Evolutionary conservation across 1,140 invertebrate genomes (phyloP).

Genomic region (Pseudomyrmex gracilis): DNA sequence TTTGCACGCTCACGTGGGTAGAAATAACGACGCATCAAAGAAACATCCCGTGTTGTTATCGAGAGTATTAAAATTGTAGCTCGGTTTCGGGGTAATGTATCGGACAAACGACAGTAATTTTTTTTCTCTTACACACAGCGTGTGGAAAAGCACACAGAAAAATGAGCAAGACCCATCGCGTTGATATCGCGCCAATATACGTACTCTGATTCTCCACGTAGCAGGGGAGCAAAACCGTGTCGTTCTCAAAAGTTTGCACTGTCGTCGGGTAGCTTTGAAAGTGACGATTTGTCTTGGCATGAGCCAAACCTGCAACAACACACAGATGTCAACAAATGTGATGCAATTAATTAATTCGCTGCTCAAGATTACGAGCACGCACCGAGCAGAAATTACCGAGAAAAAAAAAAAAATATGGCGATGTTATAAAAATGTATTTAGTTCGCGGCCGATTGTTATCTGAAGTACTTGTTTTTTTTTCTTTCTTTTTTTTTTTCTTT

Average conservation of each 20-base stretch:
- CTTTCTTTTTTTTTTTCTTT: neutral
- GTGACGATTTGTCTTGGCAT: conserved; percentile 23
- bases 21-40: conserved; percentile 34
- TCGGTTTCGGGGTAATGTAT: neutral
- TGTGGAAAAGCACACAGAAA: neutral
- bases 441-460: neutral
- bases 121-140: too few relatives aligned
- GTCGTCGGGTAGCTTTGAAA: conserved; percentile 86
- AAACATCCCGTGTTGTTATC: conserved; percentile 34
- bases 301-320: conserved; percentile 52
- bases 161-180: neutral
- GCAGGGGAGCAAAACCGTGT: conserved; percentile 91
- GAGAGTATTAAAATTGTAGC: neutral
- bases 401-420: conserved; percentile 5
- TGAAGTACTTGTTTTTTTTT: neutral
- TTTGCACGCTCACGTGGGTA: conserved; percentile 36
- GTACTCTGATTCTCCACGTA: conserved; percentile 87
- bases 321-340: neutral
- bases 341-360: conserved; percentile 29
- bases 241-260: conserved; percentile 91
- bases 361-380: neutral
- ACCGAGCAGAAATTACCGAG: neutral
- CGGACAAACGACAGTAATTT: conserved; percentile 12
- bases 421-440: too few relatives aligned
- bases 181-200: conserved; percentile 24